Evolutionary conservation across 2,797 vertebrate genomes (phyloP).

Genomic region (Sebastes miniatus): DNA sequence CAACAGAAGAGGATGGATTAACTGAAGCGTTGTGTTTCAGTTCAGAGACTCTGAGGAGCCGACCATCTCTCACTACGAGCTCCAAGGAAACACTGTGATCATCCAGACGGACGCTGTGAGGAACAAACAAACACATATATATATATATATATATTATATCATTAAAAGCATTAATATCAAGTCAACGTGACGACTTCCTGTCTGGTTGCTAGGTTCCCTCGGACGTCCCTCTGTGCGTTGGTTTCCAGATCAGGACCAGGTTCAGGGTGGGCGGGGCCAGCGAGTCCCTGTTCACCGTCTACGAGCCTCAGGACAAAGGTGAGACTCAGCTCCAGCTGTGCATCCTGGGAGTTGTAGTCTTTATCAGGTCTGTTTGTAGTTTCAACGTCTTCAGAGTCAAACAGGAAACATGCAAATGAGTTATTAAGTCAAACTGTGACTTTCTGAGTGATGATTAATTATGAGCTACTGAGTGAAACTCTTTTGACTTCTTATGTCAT

Average conservation of each 20-base stretch:
- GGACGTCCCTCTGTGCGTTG: constrained; percentile 82
- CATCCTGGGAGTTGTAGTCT: constrained; percentile 5
- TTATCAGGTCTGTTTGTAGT: background rate
- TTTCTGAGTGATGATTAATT: background rate
- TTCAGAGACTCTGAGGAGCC: constrained; percentile 81
- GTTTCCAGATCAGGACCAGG: constrained; percentile 83
- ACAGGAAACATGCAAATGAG: background rate
- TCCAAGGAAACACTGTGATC: constrained; percentile 83
- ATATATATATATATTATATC: too few relatives aligned
- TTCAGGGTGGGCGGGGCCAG: constrained; percentile 83
- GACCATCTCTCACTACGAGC: constrained; percentile 82
- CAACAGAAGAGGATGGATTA: background rate
- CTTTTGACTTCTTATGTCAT: too few relatives aligned
- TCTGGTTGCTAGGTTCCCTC: constrained; percentile 81
- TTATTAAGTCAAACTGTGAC: background rate
- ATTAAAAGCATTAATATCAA: too few relatives aligned
- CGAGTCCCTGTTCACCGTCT: constrained; percentile 85
- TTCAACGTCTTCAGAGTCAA: background rate
- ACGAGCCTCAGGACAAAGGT: constrained; percentile 90
- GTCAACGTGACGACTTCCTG: background rate
- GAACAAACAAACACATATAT: background rate
- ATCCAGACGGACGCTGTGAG: constrained; percentile 84
- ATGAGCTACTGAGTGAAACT: too few relatives aligned
- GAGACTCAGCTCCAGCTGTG: background rate
- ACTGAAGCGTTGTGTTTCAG: constrained; percentile 68